Conservation (phyloP, 2,797 vertebrate species). For the Catharus ustulatus region DNA sequence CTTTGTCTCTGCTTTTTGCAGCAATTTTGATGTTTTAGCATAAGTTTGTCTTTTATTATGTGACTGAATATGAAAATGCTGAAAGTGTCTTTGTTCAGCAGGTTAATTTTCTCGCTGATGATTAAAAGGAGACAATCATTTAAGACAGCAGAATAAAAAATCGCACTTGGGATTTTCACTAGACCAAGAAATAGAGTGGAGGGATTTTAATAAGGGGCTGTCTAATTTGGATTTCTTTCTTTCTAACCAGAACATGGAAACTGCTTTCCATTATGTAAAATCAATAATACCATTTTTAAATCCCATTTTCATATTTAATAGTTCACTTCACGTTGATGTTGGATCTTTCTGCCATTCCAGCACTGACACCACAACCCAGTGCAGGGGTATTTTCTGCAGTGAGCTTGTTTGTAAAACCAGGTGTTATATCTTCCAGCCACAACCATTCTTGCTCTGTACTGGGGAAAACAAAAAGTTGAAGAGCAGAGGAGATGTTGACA, state of each 20-base stretch:
- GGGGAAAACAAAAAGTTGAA: not conserved
- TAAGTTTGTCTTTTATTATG: constrained; percentile 52
- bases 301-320: constrained; percentile 14
- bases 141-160: constrained; percentile 62
- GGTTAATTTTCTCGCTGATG: constrained; percentile 41
- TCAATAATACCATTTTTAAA: not conserved
- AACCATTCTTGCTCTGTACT: not conserved
- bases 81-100: constrained; percentile 49
- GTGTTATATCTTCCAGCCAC: not conserved
- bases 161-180: constrained; percentile 6
- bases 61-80: constrained; percentile 31
- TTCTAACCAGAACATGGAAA: not conserved
- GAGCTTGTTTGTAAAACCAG: not conserved
- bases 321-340: not conserved
- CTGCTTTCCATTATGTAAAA: constrained; percentile 32
- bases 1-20: constrained; percentile 38
- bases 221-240: constrained; percentile 29
- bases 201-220: constrained; percentile 27
- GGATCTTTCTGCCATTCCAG: not conserved
- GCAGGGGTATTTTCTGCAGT: not conserved
- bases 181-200: constrained; percentile 48
- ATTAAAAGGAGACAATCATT: constrained; percentile 59
- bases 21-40: constrained; percentile 29
- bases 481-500: not conserved
- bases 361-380: not conserved